Conservation (phyloP, 1,140 invertebrate species). For the Bombus superbus region DNA sequence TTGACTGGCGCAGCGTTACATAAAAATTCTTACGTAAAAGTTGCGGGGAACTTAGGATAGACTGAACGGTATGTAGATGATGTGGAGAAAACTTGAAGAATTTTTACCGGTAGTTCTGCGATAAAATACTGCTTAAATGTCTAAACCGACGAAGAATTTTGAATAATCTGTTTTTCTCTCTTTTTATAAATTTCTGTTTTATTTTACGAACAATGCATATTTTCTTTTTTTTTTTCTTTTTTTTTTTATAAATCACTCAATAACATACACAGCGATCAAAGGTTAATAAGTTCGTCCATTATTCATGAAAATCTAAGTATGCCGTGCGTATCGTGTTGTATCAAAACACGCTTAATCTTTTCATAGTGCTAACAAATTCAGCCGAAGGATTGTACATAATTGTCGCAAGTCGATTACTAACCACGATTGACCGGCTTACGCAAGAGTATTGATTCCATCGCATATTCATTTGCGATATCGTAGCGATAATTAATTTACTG, state of each 20-base stretch:
- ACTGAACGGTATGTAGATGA: neutral
- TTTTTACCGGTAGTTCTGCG: neutral
- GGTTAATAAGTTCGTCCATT: neutral
- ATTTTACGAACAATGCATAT: neutral
- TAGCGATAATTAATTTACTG: neutral
- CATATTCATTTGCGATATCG: neutral
- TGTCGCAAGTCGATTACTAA: too few relatives aligned
- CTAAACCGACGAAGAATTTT: neutral
- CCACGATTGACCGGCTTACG: too few relatives aligned
- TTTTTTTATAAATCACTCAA: neutral
- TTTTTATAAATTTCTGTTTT: neutral
- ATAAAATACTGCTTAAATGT: neutral
- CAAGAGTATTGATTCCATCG: slow-evolving; percentile 4
- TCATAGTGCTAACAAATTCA: neutral
- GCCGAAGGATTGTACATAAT: neutral
- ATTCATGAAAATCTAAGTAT: neutral
- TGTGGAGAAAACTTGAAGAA: neutral
- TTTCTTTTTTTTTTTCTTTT: neutral
- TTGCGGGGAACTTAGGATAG: neutral
- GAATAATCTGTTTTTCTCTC: neutral
- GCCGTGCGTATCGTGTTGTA: too few relatives aligned
- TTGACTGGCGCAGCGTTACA: neutral
- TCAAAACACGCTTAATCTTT: too few relatives aligned
- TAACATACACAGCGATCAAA: neutral
- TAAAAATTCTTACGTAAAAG: slow-evolving; percentile 12